phyloP scores from a whole-genome alignment of 2,113 vertebrate species.

The Pimephales promelas region DNA sequence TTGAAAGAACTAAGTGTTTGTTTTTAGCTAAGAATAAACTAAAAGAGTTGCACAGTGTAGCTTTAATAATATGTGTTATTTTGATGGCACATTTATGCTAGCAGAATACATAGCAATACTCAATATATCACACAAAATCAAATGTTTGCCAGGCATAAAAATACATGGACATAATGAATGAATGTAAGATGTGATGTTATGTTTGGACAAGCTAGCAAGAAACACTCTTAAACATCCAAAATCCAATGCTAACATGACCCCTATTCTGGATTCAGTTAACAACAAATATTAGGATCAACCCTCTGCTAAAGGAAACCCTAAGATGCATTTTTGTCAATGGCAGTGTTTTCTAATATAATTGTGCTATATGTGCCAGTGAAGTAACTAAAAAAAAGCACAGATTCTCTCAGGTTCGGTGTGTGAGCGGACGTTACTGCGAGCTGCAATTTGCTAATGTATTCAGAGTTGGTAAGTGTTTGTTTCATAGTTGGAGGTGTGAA shows the following conservation, averaged over 20 bases:
- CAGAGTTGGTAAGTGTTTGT: slow-evolving; percentile 22
- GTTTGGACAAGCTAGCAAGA: no score
- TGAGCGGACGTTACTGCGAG: neutral
- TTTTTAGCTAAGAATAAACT: no score
- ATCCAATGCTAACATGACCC: neutral
- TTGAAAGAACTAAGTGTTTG: no score
- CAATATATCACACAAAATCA: neutral
- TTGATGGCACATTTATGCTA: no score
- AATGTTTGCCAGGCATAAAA: neutral
- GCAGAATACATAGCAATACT: no score
- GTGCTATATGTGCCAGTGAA: neutral
- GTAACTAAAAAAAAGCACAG: neutral
- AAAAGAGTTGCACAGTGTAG: no score
- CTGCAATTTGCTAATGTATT: neutral
- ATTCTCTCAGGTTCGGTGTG: slow-evolving; percentile 11
- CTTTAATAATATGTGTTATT: no score
- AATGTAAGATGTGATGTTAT: neutral
- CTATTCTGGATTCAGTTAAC: neutral
- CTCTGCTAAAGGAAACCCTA: neutral
- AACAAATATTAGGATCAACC: neutral
- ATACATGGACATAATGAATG: neutral
- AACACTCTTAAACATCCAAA: neutral
- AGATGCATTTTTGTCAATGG: neutral
- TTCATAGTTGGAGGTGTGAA: slow-evolving; percentile 25
- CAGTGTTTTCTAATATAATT: neutral